phyloP scores from a whole-genome alignment of 2,888 invertebrate genomes.

The Netelia inedita region DNA sequence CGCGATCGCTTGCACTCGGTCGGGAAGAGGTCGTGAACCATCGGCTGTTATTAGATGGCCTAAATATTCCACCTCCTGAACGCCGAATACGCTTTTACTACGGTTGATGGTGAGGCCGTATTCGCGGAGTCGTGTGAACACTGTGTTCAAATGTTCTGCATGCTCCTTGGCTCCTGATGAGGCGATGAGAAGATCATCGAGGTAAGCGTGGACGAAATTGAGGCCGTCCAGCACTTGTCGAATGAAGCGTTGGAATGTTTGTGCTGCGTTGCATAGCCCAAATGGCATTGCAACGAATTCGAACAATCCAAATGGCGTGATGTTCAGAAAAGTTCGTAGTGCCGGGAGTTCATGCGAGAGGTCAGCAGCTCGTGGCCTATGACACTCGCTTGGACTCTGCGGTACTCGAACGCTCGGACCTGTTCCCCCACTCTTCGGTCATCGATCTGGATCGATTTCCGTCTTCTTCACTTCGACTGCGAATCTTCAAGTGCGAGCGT shows the following conservation, averaged over 20 bases:
- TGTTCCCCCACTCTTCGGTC: too few relatives aligned
- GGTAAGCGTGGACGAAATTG: neutral
- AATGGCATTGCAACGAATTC: slow-evolving; percentile 17
- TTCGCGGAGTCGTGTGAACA: slow-evolving; percentile 28
- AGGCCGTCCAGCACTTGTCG: neutral
- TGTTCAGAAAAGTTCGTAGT: too few relatives aligned
- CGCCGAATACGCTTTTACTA: slow-evolving; percentile 32
- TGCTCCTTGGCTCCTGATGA: slow-evolving; percentile 31
- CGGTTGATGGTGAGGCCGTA: slow-evolving; percentile 35
- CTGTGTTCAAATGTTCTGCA: slow-evolving; percentile 19
- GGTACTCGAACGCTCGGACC: too few relatives aligned
- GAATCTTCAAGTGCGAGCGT: too few relatives aligned
- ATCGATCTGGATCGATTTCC: too few relatives aligned
- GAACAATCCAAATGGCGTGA: neutral
- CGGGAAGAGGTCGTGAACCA: slow-evolving; percentile 55
- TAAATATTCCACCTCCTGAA: slow-evolving; percentile 55
- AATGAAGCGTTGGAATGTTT: neutral
- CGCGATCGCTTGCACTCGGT: slow-evolving; percentile 50
- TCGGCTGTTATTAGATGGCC: slow-evolving; percentile 53
- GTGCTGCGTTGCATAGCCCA: slow-evolving; percentile 16
- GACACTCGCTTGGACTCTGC: too few relatives aligned
- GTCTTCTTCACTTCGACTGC: too few relatives aligned
- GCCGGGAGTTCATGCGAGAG: too few relatives aligned
- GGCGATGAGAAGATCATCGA: slow-evolving; percentile 28
- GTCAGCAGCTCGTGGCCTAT: too few relatives aligned